Conservation (phyloP, 1,140 invertebrate species). For the Geopemphigus sp. region DNA sequence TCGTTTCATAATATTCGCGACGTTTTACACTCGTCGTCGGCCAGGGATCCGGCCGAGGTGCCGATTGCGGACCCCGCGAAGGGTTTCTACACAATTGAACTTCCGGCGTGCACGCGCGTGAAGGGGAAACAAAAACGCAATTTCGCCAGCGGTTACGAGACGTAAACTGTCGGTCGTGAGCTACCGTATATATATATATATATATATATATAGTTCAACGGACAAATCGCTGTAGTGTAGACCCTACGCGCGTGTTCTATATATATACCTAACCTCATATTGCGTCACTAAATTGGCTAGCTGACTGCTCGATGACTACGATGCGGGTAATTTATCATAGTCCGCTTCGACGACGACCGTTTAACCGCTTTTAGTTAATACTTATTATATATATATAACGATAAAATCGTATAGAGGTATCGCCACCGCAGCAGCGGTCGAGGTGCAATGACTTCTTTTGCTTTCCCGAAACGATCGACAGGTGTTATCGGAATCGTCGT, state of each 20-base stretch:
- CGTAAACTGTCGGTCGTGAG: too few species aligned
- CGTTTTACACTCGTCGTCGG: constrained; percentile 10
- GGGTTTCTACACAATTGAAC: constrained; percentile 20
- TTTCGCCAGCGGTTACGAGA: too few species aligned
- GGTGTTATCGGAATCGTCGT: constrained; percentile 27
- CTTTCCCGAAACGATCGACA: neutral
- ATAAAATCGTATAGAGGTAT: too few species aligned
- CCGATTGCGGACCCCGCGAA: neutral
- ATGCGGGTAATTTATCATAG: too few species aligned
- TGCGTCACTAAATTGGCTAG: too few species aligned
- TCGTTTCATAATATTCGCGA: constrained; percentile 34
- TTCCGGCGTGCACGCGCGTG: constrained; percentile 4
- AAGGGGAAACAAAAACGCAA: too few species aligned
- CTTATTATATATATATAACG: neutral
- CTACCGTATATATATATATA: too few species aligned
- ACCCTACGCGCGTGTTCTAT: too few species aligned
- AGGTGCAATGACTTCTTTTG: constrained; percentile 1
- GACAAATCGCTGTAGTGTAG: too few species aligned
- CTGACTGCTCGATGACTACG: too few species aligned
- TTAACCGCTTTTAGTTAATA: neutral
- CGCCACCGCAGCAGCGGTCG: neutral
- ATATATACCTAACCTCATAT: too few species aligned
- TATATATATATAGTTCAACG: too few species aligned
- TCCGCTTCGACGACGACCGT: constrained; percentile 1
- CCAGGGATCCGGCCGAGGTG: neutral